A percentile compares a stretch with the other conserved stretches of the same genome.
Evolutionary conservation across 2,888 invertebrate genomes (phyloP).

Genomic region (Athrips mouffetella): DNA sequence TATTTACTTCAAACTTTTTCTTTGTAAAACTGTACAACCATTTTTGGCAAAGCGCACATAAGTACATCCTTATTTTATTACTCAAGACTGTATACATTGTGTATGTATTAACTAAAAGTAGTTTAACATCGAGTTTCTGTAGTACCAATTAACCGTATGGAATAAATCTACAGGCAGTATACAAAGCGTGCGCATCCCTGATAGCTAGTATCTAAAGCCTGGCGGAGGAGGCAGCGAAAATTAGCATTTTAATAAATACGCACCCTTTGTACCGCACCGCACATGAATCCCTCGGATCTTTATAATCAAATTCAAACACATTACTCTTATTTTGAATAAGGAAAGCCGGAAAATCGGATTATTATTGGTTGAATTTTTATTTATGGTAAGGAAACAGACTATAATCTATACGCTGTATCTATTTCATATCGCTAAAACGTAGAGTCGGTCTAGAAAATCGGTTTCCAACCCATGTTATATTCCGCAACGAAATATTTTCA

Average conservation of each 20-base stretch:
- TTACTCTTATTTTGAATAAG: conserved; percentile 64
- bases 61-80: too few species aligned
- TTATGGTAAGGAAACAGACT: neutral
- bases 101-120: too few species aligned
- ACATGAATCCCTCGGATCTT: conserved; percentile 73
- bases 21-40: too few species aligned
- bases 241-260: conserved; percentile 79
- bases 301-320: conserved; percentile 76
- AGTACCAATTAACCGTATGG: conserved; percentile 56
- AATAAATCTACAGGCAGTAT: conserved; percentile 73
- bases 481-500: too few species aligned
- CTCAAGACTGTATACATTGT: too few species aligned
- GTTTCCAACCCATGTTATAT: neutral
- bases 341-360: conserved; percentile 42
- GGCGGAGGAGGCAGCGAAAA: conserved; percentile 63
- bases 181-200: conserved; percentile 72
- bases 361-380: conserved; percentile 12
- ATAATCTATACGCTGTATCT: neutral
- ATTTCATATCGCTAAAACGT: too few species aligned
- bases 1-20: too few species aligned
- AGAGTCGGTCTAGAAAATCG: too few species aligned
- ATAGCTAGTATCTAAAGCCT: conserved; percentile 73
- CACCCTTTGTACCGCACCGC: conserved; percentile 74
- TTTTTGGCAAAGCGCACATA: too few species aligned
- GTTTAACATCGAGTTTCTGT: conserved; percentile 37